Evolutionary conservation across 2,113 vertebrate genomes (phyloP).

Genomic region (Cephalophus harveyi): DNA sequence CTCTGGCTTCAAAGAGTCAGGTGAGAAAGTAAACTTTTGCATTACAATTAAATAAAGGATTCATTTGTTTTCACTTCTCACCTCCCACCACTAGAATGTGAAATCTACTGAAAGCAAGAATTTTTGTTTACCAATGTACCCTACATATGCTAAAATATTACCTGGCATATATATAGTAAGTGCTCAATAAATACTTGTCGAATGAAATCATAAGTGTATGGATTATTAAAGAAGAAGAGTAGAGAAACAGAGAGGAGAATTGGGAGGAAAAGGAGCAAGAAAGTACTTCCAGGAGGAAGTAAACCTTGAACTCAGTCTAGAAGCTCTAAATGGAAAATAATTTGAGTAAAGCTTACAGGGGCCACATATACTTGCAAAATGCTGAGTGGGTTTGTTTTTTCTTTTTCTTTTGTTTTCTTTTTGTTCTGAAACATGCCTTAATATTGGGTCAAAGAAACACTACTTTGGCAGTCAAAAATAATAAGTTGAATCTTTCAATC

Average conservation of each 20-base stretch:
- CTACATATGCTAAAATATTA: not conserved
- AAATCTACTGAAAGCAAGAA: not conserved
- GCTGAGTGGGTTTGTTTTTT: not conserved
- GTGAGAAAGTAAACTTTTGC: not conserved
- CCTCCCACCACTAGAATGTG: not conserved
- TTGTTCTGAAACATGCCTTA: not conserved
- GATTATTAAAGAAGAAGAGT: not conserved
- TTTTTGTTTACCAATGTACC: not conserved
- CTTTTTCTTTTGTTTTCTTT: not conserved
- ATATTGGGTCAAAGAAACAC: not conserved
- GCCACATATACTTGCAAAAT: not conserved
- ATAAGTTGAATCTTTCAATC: not conserved
- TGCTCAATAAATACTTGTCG: not conserved
- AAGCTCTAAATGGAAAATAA: not conserved
- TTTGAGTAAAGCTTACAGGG: not conserved
- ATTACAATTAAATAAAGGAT: not conserved
- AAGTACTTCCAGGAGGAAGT: not conserved
- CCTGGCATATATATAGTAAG: not conserved
- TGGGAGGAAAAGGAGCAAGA: not conserved
- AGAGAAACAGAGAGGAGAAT: not conserved
- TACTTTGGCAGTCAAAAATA: not conserved
- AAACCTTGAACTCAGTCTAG: not conserved
- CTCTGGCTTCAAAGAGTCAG: not conserved
- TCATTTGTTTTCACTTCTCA: not conserved
- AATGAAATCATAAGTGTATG: not conserved